Evolutionary conservation across 2,113 vertebrate species (phyloP), one percentile per base, ranked within the genome.

Genomic region (Notarius quadriscutis): DNA sequence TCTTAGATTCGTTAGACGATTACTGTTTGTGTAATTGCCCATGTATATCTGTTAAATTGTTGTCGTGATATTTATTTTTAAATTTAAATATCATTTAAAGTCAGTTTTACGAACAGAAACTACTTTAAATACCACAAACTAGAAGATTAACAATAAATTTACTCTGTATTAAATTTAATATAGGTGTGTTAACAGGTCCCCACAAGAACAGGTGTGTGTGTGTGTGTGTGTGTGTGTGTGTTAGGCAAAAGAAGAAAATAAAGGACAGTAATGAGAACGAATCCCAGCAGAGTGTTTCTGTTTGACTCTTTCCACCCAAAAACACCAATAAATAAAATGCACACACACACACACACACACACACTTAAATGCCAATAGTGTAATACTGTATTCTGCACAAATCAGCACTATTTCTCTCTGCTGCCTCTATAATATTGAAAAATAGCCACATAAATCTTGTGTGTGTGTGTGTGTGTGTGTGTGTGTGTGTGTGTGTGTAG

Each of bases 401-500:
- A 50, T 79, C 60, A 86, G 84, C 84, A 51, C 17, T 34, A 50
- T 55, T 80, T 78, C 17, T 7, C 50, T 80, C n/a, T 77, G 25
- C 22, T 67, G 81, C 48, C 41, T 65, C 48, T 20, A 78, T 41
- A 75, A 53, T 20, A 34, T 25, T 7, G 50, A 86, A 69, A 80
- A 7, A 25, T 10, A 80, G 27, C 20, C 62, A 50, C 77, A 86
- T 69, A 81, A 81, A 81, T 86, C 51, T 27, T 67, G 22, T 53
- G 63, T 84, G 14, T 11, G 8, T 67, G 48, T 69, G 62, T 53
- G 63, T 69, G 41, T 85, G 57, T 78, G 81, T 83, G 87, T 58
- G 15, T 60, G 55, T 50, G 18, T 55, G 62, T 58, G 71, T 58
- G 84, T 60, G 79, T 60, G 77, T 51, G 17, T 51, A 50, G n/a